Base-by-base conservation (phyloP, 2,113 vertebrate species). In the Phylloscopus trochilus region DNA sequence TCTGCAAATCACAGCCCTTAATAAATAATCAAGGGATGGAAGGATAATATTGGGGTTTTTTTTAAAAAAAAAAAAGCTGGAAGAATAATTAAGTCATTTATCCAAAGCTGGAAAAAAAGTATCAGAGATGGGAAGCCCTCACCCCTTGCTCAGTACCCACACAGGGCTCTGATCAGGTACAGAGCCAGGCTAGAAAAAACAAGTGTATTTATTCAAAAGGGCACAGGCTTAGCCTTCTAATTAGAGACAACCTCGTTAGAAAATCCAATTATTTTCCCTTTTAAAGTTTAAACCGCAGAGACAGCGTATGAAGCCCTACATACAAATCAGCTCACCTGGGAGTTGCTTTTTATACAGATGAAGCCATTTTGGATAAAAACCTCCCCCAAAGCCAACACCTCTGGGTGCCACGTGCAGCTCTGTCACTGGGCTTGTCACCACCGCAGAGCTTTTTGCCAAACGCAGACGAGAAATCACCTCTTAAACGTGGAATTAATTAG, bases 281-380 rank as follows among this genome's bases (percentile, higher is more conserved):
- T 73, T 33, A 15, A 56, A 64, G 64, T 55, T 73, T 26, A 76
- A 87, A 47, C 11, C 58, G 23, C 79, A 11, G 43, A 27, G 58
- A 33, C 63, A 7, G 58, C 0, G 2, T 2, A 8, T 0, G 13
- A 49, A 83, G 15, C 58, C 19, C 35, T 63, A 10, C 4, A 64
- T 16, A 62, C 12, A 16, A 20, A 83, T 21, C 46, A 39, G 33
- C 51, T 82, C 69, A 56, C 35, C 74, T 49, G 31, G 4, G 43
- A 1, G 4, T 7, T 26, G 35, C 30, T 73, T 58, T 77, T 53
- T 22, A 3, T 2, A 12, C 10, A 10, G 35, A 68, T 13, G 1
- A 23, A 77, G 6, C 22, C n/a, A 27, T 33, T 89, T 59, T 26
- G 39, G 39, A 43, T 59, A 7, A 73, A 44, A 39, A n/a, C 8